Conservation (phyloP, 1,140 invertebrate genomes). For the Belonocnema kinseyi region DNA sequence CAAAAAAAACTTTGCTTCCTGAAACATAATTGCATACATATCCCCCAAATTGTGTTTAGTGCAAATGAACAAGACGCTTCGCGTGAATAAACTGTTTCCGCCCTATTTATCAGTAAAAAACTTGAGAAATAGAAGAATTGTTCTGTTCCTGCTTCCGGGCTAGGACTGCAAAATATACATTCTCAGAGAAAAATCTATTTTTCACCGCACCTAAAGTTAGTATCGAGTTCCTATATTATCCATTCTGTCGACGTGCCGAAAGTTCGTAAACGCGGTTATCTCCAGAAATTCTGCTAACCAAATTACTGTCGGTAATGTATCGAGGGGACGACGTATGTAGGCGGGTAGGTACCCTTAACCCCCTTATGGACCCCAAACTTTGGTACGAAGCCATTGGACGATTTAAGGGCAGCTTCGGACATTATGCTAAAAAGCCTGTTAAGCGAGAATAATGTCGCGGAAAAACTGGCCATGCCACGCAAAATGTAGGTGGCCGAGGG, state of each 20-base stretch:
- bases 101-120: no score
- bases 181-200: neutral
- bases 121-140: neutral
- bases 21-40: no score
- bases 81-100: no score
- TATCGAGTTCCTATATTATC: conserved; percentile 33
- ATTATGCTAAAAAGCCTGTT: conserved; percentile 48
- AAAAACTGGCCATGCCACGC: conserved; percentile 58
- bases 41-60: no score
- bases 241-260: conserved; percentile 45
- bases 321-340: conserved; percentile 43
- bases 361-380: neutral
- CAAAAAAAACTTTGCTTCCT: no score
- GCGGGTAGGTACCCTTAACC: neutral
- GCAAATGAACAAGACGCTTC: no score
- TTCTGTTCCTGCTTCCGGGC: neutral
- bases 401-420: neutral
- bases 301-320: conserved; percentile 68
- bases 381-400: neutral
- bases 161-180: neutral
- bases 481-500: conserved; percentile 56
- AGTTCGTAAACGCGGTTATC: conserved; percentile 63
- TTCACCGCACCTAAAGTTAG: neutral
- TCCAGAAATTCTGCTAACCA: conserved; percentile 33
- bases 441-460: conserved; percentile 54